These are phyloP conservation scores for Clivina fossor DNA, from an alignment of 2,888 invertebrate species.

Conservation along the genomic window DNA sequence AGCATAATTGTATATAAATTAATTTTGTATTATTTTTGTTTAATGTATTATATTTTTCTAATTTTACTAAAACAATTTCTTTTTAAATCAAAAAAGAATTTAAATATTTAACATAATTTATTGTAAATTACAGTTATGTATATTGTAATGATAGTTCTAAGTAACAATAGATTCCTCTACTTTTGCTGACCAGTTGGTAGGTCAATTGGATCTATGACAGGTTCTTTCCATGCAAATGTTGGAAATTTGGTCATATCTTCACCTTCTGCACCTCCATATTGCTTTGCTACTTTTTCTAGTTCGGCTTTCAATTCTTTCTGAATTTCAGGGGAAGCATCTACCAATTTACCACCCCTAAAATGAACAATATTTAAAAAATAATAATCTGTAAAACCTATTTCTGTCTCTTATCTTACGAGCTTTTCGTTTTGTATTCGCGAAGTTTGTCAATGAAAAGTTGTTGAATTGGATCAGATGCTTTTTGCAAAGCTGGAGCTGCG, in stretches of 20 bases:
- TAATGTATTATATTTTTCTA: too few species aligned
- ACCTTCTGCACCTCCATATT: constrained; percentile 73
- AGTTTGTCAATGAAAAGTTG: constrained; percentile 92
- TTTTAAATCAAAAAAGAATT: too few species aligned
- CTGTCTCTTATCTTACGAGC: constrained; percentile 45
- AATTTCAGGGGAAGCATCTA: constrained; percentile 77
- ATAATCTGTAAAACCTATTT: constrained; percentile 22
- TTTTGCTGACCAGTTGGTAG: constrained; percentile 41
- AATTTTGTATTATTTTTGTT: too few species aligned
- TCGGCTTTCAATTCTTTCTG: constrained; percentile 75
- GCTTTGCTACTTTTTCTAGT: constrained; percentile 76
- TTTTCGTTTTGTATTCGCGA: constrained; percentile 84
- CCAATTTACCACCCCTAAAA: constrained; percentile 76
- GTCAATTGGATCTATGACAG: constrained; percentile 68
- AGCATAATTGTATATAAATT: too few species aligned
- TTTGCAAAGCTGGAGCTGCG: constrained; percentile 66
- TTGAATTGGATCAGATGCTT: constrained; percentile 87
- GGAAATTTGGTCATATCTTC: constrained; percentile 91
- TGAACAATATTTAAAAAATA: not conserved
- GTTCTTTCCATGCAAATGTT: constrained; percentile 76
- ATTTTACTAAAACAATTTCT: too few species aligned
- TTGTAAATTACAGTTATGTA: too few species aligned
- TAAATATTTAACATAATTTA: too few species aligned
- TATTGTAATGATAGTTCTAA: constrained; percentile 1
- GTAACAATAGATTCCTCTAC: constrained; percentile 42